Base-by-base conservation (phyloP, 1,140 invertebrate species). In the Oryzaephilus surinamensis region DNA sequence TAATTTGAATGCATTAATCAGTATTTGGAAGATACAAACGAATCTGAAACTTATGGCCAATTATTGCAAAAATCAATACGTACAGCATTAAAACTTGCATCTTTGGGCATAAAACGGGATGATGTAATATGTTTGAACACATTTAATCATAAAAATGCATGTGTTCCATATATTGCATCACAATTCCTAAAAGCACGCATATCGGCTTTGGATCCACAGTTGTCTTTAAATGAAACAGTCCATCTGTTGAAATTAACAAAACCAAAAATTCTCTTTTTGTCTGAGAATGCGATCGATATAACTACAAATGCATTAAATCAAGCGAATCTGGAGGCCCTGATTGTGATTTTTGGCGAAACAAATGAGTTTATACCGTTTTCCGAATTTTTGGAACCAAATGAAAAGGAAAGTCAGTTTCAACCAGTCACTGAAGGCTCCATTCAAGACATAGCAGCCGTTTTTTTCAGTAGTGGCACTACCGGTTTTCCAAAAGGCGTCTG, bases 401-500 rank as follows among this genome's bases (percentile, higher is more conserved):
- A 41, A 17, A 32, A 46, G 2, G 55, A 53, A 45, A 41, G 51
- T 12, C 18, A 30, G n/a, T 60, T 57, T 28, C 29, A 35, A 33
- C 58, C 58, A 17, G 26, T 29, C 12, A 29, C 29, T 20, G 40
- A 52, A 6, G 24, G 45, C 2, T 37, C 44, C 40, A 17, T 47
- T n/a, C n/a, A 44, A n/a, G 50, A 58, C 19, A 63, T 52, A 1
- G 57, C 53, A 4, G 26, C 57, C 0, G 57, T 71, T 10, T 23
- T 68, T 6, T 67, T 59, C 39, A 71, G 79, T 1, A 82, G 79
- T 49, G 82, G 82, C 4, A 83, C 81, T 3, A 84, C 80, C 23
- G 81, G 81, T 23, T 58, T 74, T 18, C 81, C 83, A 0, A 87
- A 87, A 60, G 80, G 79, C 8, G 79, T 81, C 0, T 71, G 77